Percentiles rank a stretch among this genome's conserved stretches.
Conservation (phyloP, 1,140 invertebrate species). For the Aporrectodea caliginosa region DNA sequence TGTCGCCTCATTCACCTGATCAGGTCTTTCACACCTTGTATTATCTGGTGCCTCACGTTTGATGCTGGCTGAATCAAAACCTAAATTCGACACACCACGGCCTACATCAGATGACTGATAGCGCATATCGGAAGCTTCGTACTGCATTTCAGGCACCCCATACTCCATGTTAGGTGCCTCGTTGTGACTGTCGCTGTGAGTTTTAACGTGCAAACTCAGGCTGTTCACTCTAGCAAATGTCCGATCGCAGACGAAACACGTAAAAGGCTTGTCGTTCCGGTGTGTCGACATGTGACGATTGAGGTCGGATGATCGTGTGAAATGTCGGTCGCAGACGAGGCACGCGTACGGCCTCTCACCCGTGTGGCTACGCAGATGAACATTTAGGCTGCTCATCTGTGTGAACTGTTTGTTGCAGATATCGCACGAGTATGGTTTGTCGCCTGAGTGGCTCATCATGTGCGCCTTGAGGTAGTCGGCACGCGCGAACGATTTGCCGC, state of each 20-base stretch:
- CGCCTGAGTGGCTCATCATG: conserved; percentile 27
- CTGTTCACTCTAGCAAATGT: conserved; percentile 28
- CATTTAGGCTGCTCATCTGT: conserved; percentile 21
- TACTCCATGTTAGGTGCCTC: background rate
- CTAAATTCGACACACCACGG: too few species aligned
- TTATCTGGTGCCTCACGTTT: too few species aligned
- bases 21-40: too few species aligned
- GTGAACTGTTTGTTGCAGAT: conserved; percentile 34
- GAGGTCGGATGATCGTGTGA: conserved; percentile 72
- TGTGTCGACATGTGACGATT: conserved; percentile 49
- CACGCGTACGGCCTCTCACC: conserved; percentile 92
- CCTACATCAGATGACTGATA: too few species aligned
- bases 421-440: conserved; percentile 35
- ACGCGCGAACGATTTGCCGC: conserved; percentile 26
- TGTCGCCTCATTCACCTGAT: too few species aligned
- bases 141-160: background rate
- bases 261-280: conserved; percentile 28
- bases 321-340: conserved; percentile 73
- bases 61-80: too few species aligned
- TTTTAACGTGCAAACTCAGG: conserved; percentile 30
- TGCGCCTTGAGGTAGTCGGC: conserved; percentile 29
- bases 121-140: background rate
- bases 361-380: conserved; percentile 77
- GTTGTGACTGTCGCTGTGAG: background rate
- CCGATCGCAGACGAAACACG: conserved; percentile 34